Base-by-base conservation (phyloP, 2,797 vertebrate species). In the Syngnathus rostellatus region DNA sequence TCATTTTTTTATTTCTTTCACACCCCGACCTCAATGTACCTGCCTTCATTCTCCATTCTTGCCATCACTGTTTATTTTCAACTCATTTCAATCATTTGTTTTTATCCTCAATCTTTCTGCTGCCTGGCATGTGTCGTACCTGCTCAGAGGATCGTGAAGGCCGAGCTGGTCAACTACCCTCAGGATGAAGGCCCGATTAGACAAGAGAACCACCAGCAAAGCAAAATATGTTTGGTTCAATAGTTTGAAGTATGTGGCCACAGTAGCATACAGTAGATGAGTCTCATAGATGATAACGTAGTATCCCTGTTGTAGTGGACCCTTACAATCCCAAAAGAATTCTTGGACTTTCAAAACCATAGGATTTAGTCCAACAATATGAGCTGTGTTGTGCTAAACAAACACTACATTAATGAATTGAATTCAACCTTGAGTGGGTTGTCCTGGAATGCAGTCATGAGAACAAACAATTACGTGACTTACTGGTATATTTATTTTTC, bases 201-300 rank as follows among this genome's bases (percentile, higher is more conserved):
- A 84, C 88, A 69, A 77, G 90, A 93, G 58, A 90, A 77, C 87
- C 79, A 71, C 84, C 93, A 94, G 89, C 71, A 78, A 72, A 98
- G 95, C 91, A 96, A 94, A 93, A 84, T 96, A 89, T 99, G 95
- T 89, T 93, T 87, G 82, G 83, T 98, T 81, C 95, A 97, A 67
- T 98, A 96, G 92, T 79, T 43, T 57, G 65, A 88, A 86, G 89
- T 91, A 86, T 63, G 88, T 89, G 48, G 67, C 51, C 45, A 66
- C 41, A 61, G 46, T 54, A 58, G 61, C 10, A 16, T 31, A 25
- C 6, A 2, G 21, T 62, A 45, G 11, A 45, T 43, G 14, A 43
- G 60, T 25, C 11, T 46, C 37, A 19, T 39, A 39, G 40, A 8
- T 12, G 9, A 61, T 54, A 3, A 14, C 31, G 25, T 57, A 2